Base-by-base conservation (phyloP, 1,140 invertebrate species). In the Stegodyphus dumicola region DNA sequence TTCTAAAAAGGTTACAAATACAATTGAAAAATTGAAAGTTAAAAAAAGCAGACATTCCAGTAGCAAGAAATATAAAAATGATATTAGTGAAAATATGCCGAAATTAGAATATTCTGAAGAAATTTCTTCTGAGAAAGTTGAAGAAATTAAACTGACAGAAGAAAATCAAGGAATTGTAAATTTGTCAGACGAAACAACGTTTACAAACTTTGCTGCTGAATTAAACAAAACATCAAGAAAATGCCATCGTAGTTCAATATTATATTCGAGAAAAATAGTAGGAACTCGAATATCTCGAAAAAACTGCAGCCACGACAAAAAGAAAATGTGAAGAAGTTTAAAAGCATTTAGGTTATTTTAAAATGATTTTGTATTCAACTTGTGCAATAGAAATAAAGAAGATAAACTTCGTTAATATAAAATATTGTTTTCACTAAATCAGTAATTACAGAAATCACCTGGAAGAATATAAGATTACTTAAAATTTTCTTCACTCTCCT, bases 241-340 rank as follows among this genome's bases (percentile, higher is more conserved):
- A n/a, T 53, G 49, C 65, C 75, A 33, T 48, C 75, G 84, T 49
- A 86, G 84, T n/a, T 86, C 84, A 11, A 76, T 86, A 9, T 18
- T 86, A 7, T 17, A 75, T 11, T 77, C 84, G 6, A 71, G 49
- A n/a, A 77, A 78, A 48, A 48, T 13, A 15, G 84, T 75, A 13
- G 75, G 84, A 6, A 86, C 75, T 11, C 53, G 81, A n/a, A 76
- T 73, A 53, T 77, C 75, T 53, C 33, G 33, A 33, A 33, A 33
- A 33, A 33, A 33, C 3, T 33, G 33, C 33, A 33, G 3, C 3
- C 33, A 33, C 33, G 3, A 3, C 33, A 33, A 33, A 33, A 33
- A 33, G 33, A 33, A 33, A 33, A 33, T 33, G 33, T 33, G 3
- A 33, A 33, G 33, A 33, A 33, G 33, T 33, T 33, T 33, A 33